phyloP scores from a whole-genome alignment of 2,888 invertebrate genomes.

The Mesopsocus fuscifrons region DNA sequence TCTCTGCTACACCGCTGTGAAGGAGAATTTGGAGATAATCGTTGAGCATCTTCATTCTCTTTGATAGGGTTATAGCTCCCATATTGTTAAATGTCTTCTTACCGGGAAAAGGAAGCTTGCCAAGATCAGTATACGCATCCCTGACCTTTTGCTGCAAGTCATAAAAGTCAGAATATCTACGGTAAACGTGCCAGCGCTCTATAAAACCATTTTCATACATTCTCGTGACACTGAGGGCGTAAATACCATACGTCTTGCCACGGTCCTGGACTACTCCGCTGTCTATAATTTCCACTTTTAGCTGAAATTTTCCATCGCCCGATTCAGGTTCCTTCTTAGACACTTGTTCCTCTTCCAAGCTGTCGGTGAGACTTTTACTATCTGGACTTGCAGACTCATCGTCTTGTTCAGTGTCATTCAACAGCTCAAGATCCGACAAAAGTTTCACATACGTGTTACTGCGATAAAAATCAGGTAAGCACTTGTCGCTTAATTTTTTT shows the following conservation, averaged over 20 bases:
- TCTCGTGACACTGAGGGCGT: slow-evolving; percentile 63
- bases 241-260: slow-evolving; percentile 73
- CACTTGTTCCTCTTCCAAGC: slow-evolving; percentile 3
- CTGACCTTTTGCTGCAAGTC: slow-evolving; percentile 68
- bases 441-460: slow-evolving; percentile 47
- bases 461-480: slow-evolving; percentile 42
- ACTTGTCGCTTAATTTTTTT: slow-evolving; percentile 30
- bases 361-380: slow-evolving; percentile 31
- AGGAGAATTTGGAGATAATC: slow-evolving; percentile 56
- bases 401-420: slow-evolving; percentile 35
- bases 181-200: slow-evolving; percentile 78
- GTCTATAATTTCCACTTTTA: slow-evolving; percentile 42
- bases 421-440: slow-evolving; percentile 48
- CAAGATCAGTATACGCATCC: slow-evolving; percentile 55
- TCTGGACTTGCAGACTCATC: slow-evolving; percentile 36
- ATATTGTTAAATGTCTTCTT: slow-evolving; percentile 91
- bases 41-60: slow-evolving; percentile 62
- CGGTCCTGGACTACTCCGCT: slow-evolving; percentile 60
- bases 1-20: slow-evolving; percentile 33
- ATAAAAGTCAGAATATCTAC: slow-evolving; percentile 87
- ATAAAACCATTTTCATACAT: slow-evolving; percentile 41
- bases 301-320: slow-evolving; percentile 20
- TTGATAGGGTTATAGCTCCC: slow-evolving; percentile 65
- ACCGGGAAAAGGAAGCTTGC: slow-evolving; percentile 64
- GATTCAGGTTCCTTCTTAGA: neutral